Percentiles rank a stretch among this genome's conserved stretches.
phyloP scores from a whole-genome alignment of 2,113 vertebrate species.

The Corvus cornix region DNA sequence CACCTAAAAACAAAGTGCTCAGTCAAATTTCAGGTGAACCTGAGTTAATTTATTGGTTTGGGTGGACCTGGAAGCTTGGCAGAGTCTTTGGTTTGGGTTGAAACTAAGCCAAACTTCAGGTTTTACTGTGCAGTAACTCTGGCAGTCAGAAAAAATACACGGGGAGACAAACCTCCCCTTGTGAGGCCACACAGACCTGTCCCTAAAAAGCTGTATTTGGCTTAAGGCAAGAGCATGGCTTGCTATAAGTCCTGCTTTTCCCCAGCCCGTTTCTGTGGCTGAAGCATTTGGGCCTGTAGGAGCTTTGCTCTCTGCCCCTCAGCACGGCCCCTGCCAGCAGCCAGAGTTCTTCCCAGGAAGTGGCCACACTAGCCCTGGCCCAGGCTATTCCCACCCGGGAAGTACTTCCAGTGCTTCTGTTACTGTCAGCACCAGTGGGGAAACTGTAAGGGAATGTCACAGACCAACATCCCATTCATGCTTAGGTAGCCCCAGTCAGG shows the following conservation, averaged over 20 bases:
- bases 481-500: neutral
- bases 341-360: neutral
- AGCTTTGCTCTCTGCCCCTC: neutral
- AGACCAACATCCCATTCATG: neutral
- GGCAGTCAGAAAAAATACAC: neutral
- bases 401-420: neutral
- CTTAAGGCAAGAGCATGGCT: neutral
- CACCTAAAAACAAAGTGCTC: neutral
- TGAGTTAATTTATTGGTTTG: neutral
- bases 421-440: neutral
- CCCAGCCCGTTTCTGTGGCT: neutral
- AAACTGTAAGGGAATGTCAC: neutral
- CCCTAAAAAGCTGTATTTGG: neutral
- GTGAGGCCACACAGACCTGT: neutral
- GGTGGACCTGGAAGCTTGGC: neutral
- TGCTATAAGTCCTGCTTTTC: neutral
- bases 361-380: neutral
- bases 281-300: neutral
- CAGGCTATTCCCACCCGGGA: neutral
- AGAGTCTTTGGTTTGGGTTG: neutral
- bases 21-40: neutral
- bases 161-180: neutral
- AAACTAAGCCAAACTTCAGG: neutral
- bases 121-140: neutral
- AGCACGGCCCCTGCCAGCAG: rapidly evolving